Base-by-base conservation (phyloP, 2,113 vertebrate genomes). In the Sceloporus tristichus region DNA sequence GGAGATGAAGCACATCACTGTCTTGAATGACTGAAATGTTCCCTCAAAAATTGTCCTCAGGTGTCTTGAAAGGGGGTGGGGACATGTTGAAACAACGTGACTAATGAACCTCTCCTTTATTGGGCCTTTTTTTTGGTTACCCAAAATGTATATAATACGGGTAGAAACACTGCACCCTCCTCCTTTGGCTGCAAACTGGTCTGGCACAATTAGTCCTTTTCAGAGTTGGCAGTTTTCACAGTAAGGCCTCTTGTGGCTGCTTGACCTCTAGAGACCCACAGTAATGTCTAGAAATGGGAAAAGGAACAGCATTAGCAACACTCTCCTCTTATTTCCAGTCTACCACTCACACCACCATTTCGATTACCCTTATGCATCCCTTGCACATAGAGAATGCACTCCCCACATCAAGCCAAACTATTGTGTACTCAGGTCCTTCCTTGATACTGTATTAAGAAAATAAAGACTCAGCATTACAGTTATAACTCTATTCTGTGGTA, bases 361-460 rank as follows among this genome's bases (percentile, higher is more conserved):
- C 68, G 23, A 8, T 48, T 11, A 21, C 76, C 54, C 21, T 34
- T 34, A 34, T 53, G n/a, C 40, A 14, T 53, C 27, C 62, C 29
- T n/a, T 19, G 5, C 53, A 54, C 29, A 38, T 2, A 0, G n/a
- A 34, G 25, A 16, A 66, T 48, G 25, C 27, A 18, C 9, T 18
- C 74, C 42, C 18, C 38, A 40, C 25, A 71, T 25, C 54, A 27
- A 73, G 34, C 53, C 79, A 73, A 59, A 87, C 66, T 40, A 34
- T 76, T 38, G 40, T 59, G 38, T 40, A 48, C 66, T 48, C 42
- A 82, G 21, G 18, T 53, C 59, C n/a, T 2, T 40, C 34, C 38
- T 59, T 77, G 62, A 42, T 54, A n/a, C n/a, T n/a, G n/a, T n/a
- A 75, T 88, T 68, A 19, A 54, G n/a, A 68, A 54, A 66, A 82